phyloP scores from a whole-genome alignment of 2,113 vertebrate genomes.

The Harpagus bidentatus region DNA sequence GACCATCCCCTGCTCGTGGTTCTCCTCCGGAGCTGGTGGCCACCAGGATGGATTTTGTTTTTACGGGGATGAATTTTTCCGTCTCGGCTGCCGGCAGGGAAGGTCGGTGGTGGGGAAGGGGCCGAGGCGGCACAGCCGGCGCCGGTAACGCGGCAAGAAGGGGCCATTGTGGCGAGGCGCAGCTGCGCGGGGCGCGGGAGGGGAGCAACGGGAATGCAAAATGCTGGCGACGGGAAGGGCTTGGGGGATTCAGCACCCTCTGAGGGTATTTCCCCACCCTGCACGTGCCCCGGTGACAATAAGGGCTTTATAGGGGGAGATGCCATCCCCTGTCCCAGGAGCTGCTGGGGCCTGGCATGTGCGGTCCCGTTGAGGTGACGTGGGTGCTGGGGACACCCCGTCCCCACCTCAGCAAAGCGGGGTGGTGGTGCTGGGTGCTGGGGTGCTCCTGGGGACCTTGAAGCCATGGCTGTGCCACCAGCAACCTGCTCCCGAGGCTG shows the following conservation, averaged over 20 bases:
- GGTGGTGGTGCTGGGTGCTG: neutral
- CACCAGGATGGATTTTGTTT: neutral
- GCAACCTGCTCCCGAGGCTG: neutral
- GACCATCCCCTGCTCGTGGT: fast-evolving
- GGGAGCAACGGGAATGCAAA: neutral
- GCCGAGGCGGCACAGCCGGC: neutral
- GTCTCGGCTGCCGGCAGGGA: neutral
- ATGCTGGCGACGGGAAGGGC: neutral
- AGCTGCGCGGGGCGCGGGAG: neutral
- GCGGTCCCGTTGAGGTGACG: fast-evolving
- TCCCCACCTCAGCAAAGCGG: neutral
- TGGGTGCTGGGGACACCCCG: neutral
- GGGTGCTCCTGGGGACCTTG: fast-evolving
- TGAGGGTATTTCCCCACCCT: neutral
- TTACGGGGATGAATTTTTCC: neutral
- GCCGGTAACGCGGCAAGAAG: conserved; percentile 15
- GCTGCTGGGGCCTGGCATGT: neutral
- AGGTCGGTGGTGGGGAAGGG: neutral
- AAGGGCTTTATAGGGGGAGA: neutral
- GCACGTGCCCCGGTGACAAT: neutral
- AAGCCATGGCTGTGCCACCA: neutral
- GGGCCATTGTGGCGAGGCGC: conserved; percentile 34
- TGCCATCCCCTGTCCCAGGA: neutral
- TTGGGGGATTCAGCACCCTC: neutral
- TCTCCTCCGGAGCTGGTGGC: neutral